phyloP scores from a whole-genome alignment of 2,113 vertebrate species.

The Nematolebias whitei region DNA sequence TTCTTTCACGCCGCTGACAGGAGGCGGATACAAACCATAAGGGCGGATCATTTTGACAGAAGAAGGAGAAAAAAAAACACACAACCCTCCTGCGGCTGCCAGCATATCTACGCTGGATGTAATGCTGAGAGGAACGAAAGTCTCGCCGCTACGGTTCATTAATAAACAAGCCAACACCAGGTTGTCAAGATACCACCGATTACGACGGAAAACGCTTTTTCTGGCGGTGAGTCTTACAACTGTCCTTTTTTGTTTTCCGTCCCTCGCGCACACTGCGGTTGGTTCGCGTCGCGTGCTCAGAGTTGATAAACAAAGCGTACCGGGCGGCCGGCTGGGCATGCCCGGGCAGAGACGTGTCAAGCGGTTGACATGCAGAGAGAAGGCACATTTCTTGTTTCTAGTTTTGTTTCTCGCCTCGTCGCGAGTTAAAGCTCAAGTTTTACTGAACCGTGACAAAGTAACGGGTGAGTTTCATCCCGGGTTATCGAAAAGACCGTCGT shows the following conservation, averaged over 20 bases:
- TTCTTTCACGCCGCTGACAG: conserved; percentile 28
- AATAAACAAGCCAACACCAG: conserved; percentile 39
- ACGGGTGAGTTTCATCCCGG: neutral
- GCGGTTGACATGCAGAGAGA: neutral
- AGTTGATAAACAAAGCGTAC: conserved; percentile 42
- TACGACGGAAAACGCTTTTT: conserved; percentile 60
- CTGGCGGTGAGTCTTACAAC: conserved; percentile 74
- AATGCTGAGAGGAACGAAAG: conserved; percentile 50
- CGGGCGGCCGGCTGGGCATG: conserved; percentile 43
- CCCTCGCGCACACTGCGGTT: too few species aligned
- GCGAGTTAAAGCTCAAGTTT: neutral
- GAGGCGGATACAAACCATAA: conserved; percentile 33
- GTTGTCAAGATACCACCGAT: conserved; percentile 71
- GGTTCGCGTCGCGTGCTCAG: neutral
- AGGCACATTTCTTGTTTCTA: too few species aligned
- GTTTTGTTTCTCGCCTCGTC: too few species aligned
- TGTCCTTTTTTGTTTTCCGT: too few species aligned
- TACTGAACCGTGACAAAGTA: neutral
- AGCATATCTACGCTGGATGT: conserved; percentile 51
- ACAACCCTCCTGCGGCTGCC: conserved; percentile 32
- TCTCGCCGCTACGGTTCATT: conserved; percentile 27
- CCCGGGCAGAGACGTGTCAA: conserved; percentile 42
- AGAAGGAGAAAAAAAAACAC: conserved; percentile 24
- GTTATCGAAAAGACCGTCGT: neutral
- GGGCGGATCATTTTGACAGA: conserved; percentile 41